Conservation (phyloP, 2,113 vertebrate species). For the Nanorana parkeri region DNA sequence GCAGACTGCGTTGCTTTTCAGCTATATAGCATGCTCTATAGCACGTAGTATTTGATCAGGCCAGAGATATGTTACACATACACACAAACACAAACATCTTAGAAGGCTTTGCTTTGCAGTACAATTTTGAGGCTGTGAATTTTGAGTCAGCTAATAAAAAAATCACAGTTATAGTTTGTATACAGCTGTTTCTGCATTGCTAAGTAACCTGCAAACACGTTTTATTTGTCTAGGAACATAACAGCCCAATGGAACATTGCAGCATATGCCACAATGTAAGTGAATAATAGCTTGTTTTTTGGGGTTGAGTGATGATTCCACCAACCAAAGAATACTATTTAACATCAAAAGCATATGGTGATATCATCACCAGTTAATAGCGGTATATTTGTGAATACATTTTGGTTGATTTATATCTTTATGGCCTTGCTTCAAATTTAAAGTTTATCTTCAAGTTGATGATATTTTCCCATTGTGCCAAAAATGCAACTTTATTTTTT, state of each 20-base stretch:
- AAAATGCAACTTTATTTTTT: conserved; percentile 8
- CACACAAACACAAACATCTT: no score
- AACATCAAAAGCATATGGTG: background rate
- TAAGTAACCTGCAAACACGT: conserved; percentile 50
- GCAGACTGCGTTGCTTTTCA: no score
- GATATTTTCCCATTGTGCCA: conserved; percentile 34
- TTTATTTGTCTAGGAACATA: conserved; percentile 44
- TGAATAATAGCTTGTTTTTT: conserved; percentile 19
- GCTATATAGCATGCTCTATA: no score
- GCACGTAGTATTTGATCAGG: no score
- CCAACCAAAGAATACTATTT: conserved; percentile 10
- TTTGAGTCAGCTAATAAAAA: conserved; percentile 42
- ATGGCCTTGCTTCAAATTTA: background rate
- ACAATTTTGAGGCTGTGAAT: no score
- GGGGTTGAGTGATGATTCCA: background rate
- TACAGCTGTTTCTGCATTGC: conserved; percentile 50
- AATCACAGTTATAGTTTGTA: conserved; percentile 39
- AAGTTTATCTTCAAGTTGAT: conserved; percentile 32
- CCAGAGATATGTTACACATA: no score
- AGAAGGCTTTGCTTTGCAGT: background rate
- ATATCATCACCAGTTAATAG: background rate
- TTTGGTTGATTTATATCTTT: background rate
- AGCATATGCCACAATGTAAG: conserved; percentile 12
- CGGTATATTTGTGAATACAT: background rate
- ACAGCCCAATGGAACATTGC: conserved; percentile 14